Conservation (phyloP, 2,888 invertebrate genomes). For the Tetragonisca angustula region DNA sequence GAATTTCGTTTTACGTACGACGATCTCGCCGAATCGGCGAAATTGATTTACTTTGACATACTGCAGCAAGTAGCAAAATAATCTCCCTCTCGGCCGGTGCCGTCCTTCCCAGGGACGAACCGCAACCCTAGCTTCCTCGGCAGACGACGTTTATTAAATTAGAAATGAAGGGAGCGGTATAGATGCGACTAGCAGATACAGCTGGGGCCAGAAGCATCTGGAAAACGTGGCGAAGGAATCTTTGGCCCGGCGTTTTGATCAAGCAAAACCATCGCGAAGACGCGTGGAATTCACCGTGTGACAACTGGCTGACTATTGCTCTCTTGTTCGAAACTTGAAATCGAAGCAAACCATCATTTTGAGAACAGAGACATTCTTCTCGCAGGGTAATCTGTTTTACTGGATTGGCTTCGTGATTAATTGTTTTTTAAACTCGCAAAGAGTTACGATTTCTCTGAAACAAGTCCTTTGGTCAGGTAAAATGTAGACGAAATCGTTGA, state of each 20-base stretch:
- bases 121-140: slow-evolving; percentile 47
- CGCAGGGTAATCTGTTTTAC: too few relatives aligned
- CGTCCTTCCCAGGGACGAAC: slow-evolving; percentile 26
- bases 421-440: too few relatives aligned
- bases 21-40: neutral
- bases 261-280: slow-evolving; percentile 10
- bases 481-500: too few relatives aligned
- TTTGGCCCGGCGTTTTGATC: slow-evolving; percentile 23
- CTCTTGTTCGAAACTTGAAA: slow-evolving; percentile 2
- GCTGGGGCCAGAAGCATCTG: slow-evolving; percentile 50
- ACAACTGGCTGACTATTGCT: neutral
- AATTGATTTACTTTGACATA: slow-evolving; percentile 13
- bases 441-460: too few relatives aligned
- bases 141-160: slow-evolving; percentile 71
- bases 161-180: slow-evolving; percentile 53
- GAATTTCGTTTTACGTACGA: neutral
- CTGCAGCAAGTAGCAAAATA: slow-evolving; percentile 18
- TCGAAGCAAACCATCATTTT: neutral
- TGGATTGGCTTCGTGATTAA: too few relatives aligned
- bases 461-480: too few relatives aligned
- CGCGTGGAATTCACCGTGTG: slow-evolving; percentile 24
- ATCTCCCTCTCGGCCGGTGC: neutral
- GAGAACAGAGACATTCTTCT: too few relatives aligned
- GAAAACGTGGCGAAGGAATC: slow-evolving; percentile 53
- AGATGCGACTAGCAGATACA: slow-evolving; percentile 42